A percentile compares a stretch with the other conserved stretches of the same genome.
Conservation (phyloP, 2,797 vertebrate genomes). For the Lepus townsendii region DNA sequence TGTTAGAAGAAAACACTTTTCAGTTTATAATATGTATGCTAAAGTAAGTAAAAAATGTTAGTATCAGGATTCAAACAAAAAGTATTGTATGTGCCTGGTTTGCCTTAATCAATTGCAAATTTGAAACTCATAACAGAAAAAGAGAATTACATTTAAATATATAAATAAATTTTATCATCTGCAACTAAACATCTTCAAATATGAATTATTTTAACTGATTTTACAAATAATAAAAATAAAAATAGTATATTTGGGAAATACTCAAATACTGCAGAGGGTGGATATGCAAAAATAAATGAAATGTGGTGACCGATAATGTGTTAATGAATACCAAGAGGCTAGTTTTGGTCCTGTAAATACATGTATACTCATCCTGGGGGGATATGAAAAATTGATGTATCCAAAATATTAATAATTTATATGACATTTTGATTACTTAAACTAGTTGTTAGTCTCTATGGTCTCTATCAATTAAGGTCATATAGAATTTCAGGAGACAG, state of each 20-base stretch:
- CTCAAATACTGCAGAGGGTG: not conserved
- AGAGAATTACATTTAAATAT: not conserved
- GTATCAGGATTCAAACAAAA: not conserved
- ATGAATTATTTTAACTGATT: not conserved
- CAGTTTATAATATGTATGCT: not conserved
- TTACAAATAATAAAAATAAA: constrained; percentile 33
- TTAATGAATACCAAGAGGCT: not conserved
- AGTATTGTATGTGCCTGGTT: not conserved
- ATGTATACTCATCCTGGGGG: not conserved
- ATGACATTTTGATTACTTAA: constrained; percentile 14
- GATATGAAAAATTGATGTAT: not conserved
- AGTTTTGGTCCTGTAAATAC: not conserved
- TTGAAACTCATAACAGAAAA: not conserved
- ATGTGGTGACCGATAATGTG: not conserved
- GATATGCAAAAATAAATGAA: not conserved
- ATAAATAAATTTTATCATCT: not conserved
- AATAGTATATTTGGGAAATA: not conserved
- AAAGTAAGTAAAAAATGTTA: not conserved
- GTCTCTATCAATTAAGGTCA: not conserved
- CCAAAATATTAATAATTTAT: not conserved
- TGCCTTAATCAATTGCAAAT: not conserved
- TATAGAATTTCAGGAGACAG: not conserved
- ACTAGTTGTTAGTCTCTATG: not conserved
- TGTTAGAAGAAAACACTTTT: constrained; percentile 11
- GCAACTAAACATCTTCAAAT: not conserved